Percentiles rank a stretch among this genome's conserved stretches.
phyloP scores from a whole-genome alignment of 2,888 invertebrate genomes.

The Trissolcus japonicus region DNA sequence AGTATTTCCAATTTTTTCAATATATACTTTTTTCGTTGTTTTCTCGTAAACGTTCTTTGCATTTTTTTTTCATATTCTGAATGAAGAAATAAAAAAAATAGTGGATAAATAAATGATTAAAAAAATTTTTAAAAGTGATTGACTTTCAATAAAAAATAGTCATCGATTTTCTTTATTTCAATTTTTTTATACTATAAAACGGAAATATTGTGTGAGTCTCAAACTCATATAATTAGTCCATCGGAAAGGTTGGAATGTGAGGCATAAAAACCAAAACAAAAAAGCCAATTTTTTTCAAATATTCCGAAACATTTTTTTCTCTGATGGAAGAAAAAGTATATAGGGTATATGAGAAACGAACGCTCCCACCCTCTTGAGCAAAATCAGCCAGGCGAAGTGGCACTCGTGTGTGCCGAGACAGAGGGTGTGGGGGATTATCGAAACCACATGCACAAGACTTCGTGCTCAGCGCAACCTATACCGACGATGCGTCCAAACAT shows the following conservation, averaged over 20 bases:
- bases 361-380: slow-evolving; percentile 52
- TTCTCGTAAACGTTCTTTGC: too few species aligned
- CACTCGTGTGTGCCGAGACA: slow-evolving; percentile 53
- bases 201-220: too few species aligned
- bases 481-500: slow-evolving; percentile 13
- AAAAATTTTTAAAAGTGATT: too few species aligned
- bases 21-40: too few species aligned
- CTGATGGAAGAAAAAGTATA: slow-evolving; percentile 31
- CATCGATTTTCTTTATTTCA: too few species aligned
- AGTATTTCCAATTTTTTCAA: too few species aligned
- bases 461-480: slow-evolving; percentile 37
- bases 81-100: too few species aligned
- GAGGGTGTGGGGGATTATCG: slow-evolving; percentile 53
- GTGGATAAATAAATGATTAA: too few species aligned
- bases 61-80: too few species aligned
- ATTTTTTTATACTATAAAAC: too few species aligned
- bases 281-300: slow-evolving; percentile 27
- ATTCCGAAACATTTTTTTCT: slow-evolving; percentile 43
- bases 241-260: neutral
- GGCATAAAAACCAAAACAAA: slow-evolving; percentile 23
- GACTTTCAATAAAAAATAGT: too few species aligned
- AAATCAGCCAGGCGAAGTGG: slow-evolving; percentile 57
- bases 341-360: slow-evolving; percentile 46
- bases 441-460: slow-evolving; percentile 54
- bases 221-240: too few species aligned